Percentiles rank a stretch among this genome's conserved stretches.
These are phyloP conservation scores for Halictus rubicundus DNA, from an alignment of 1,140 invertebrate genomes.

Conservation along the genomic window DNA sequence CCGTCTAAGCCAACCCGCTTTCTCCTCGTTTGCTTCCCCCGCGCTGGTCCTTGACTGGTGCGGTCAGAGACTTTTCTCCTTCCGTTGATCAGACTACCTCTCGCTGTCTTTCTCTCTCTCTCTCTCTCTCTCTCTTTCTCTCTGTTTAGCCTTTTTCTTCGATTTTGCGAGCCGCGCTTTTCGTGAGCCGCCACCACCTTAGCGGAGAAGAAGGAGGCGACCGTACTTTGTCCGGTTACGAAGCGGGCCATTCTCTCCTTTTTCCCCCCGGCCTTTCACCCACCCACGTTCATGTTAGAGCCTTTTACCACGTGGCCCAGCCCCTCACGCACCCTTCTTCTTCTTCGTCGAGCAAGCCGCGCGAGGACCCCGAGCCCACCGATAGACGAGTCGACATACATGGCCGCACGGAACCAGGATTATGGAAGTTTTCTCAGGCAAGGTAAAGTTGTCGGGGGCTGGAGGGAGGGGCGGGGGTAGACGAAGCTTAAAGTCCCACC, in stretches of 20 bases:
- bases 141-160: conserved; percentile 18
- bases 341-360: conserved; percentile 11
- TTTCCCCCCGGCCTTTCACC: conserved; percentile 3
- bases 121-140: not conserved
- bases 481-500: conserved; percentile 57
- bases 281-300: conserved; percentile 8
- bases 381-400: conserved; percentile 37
- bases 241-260: conserved; percentile 23
- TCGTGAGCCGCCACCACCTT: not conserved
- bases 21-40: conserved; percentile 44
- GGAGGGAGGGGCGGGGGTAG: not conserved
- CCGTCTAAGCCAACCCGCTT: conserved; percentile 61
- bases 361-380: conserved; percentile 18
- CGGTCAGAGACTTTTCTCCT: conserved; percentile 38
- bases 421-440: conserved; percentile 62
- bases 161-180: not conserved
- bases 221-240: conserved; percentile 4
- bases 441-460: conserved; percentile 57
- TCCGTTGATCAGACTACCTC: conserved; percentile 28
- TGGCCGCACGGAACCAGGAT: conserved; percentile 59
- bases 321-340: conserved; percentile 16
- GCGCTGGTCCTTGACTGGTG: conserved; percentile 38
- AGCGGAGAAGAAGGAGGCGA: not conserved
- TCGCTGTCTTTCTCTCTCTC: not conserved
- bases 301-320: conserved; percentile 39